A percentile compares a stretch with the other conserved stretches of the same genome.
Evolutionary conservation across 2,113 vertebrate species (phyloP).

Genomic region (Gymnogyps californianus): DNA sequence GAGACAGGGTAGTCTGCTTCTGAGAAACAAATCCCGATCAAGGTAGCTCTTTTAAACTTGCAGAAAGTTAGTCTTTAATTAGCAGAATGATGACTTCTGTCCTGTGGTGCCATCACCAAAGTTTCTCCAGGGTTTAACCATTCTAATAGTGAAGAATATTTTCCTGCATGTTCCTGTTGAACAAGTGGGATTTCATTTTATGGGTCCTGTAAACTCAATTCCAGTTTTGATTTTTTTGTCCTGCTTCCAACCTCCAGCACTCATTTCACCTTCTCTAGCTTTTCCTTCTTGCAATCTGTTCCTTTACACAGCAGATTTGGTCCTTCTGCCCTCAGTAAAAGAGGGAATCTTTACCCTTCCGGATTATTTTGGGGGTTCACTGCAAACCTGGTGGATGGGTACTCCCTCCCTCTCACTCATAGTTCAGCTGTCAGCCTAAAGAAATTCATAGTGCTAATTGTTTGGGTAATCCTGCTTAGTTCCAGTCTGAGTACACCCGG

Average conservation of each 20-base stretch:
- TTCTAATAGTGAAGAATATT: background rate
- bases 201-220: background rate
- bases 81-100: background rate
- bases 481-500: background rate
- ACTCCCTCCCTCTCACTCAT: fast-evolving
- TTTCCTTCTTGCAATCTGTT: background rate
- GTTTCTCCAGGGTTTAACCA: background rate
- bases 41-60: background rate
- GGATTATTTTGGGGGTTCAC: background rate
- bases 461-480: background rate
- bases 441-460: background rate
- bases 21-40: background rate
- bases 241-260: background rate
- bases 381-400: fast-evolving
- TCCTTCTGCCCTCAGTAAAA: background rate
- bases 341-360: background rate
- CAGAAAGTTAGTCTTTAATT: background rate
- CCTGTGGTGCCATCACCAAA: background rate
- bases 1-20: background rate
- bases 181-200: background rate
- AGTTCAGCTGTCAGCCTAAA: background rate
- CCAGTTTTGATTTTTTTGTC: background rate
- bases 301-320: background rate
- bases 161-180: background rate
- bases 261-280: background rate